Conservation (phyloP, 2,113 vertebrate species). For the Diadophis punctatus region DNA sequence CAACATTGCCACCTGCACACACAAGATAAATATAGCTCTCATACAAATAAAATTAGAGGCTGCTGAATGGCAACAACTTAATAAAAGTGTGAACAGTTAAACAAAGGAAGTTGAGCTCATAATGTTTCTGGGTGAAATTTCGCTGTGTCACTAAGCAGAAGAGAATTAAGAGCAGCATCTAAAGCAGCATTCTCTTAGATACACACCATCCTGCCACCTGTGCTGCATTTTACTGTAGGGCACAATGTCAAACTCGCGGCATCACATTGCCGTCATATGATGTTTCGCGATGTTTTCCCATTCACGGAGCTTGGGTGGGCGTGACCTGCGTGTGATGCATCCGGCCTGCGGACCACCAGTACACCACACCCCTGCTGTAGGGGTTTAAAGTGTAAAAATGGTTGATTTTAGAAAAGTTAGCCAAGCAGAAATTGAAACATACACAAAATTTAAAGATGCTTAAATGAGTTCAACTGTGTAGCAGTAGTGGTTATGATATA, state of each 20-base stretch:
- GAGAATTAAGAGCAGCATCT: conserved; percentile 44
- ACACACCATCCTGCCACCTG: neutral
- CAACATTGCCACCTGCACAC: neutral
- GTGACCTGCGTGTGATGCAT: too few relatives aligned
- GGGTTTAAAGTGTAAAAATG: neutral
- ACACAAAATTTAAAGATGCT: neutral
- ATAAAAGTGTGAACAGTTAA: conserved; percentile 69
- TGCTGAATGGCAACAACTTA: conserved; percentile 59
- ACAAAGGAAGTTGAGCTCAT: conserved; percentile 62
- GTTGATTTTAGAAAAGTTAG: neutral
- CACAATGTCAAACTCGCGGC: too few relatives aligned
- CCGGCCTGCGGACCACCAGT: too few relatives aligned
- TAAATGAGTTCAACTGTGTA: conserved; percentile 1
- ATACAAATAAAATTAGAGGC: conserved; percentile 63
- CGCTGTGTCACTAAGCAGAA: conserved; percentile 50
- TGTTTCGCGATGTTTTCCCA: too few relatives aligned
- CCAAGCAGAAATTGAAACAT: neutral
- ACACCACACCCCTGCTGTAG: neutral
- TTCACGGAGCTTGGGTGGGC: too few relatives aligned
- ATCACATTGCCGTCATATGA: too few relatives aligned
- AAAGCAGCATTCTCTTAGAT: conserved; percentile 2
- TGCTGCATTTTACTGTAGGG: neutral
- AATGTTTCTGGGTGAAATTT: conserved; percentile 56
- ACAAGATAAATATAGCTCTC: conserved; percentile 54
- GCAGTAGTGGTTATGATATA: neutral